Evolutionary conservation across 1,140 invertebrate species (phyloP).

Genomic region (Forficula auricularia): DNA sequence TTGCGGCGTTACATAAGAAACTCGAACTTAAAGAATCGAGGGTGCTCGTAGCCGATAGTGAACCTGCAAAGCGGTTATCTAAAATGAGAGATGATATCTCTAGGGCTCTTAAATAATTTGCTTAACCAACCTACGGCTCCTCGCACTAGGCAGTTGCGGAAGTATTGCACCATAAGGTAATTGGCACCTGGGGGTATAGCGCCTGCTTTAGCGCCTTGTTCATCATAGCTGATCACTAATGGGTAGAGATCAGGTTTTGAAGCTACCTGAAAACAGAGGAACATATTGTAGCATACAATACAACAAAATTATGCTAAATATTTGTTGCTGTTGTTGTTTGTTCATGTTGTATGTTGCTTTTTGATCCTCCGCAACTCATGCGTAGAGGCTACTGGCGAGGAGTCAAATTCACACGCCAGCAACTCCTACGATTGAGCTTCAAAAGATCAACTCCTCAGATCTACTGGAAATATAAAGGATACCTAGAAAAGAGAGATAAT

Average conservation of each 20-base stretch:
- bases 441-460: background rate
- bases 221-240: constrained; percentile 58
- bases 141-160: constrained; percentile 51
- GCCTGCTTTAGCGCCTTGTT: constrained; percentile 34
- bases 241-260: constrained; percentile 70
- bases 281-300: constrained; percentile 4
- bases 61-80: constrained; percentile 30
- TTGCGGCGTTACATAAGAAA: constrained; percentile 60
- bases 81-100: background rate
- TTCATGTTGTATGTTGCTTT: background rate
- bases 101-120: background rate
- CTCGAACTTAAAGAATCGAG: constrained; percentile 64
- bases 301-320: background rate
- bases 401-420: constrained; percentile 3
- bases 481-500: too few relatives aligned
- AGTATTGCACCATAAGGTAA: constrained; percentile 65
- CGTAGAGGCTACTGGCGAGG: background rate
- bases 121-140: constrained; percentile 26
- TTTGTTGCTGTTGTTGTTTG: background rate
- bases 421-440: constrained; percentile 1
- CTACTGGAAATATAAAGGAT: too few relatives aligned
- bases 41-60: constrained; percentile 61
- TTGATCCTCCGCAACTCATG: background rate
- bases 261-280: constrained; percentile 46
- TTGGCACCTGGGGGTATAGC: constrained; percentile 41